Evolutionary conservation across 2,113 vertebrate species (phyloP), one percentile per base, ranked within the genome.

Genomic region (human (Homo sapiens)): DNA sequence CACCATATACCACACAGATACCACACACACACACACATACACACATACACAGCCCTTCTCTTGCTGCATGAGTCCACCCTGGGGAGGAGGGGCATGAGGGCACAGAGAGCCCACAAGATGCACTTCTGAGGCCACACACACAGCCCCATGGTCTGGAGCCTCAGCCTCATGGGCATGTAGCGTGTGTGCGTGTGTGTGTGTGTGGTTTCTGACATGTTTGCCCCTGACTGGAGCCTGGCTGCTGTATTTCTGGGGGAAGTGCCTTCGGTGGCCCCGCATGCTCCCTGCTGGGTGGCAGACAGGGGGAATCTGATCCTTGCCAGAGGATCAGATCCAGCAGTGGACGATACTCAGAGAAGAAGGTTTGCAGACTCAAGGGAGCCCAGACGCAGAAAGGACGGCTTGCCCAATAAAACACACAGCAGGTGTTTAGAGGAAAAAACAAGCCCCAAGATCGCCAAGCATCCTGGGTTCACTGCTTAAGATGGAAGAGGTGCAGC

Each of bases 401-500:
- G 30, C 64, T 48, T 23, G 0, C 18, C 23, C 23, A 7, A 45
- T 30, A 7, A 68, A 89, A 90, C 9, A 1, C 72, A 35, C 8
- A 1, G 10, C 66, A 9, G 38, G 4, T 2, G 5, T 64, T 25
- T 20, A 20, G 50, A 32, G 61, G 61, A 27, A 25, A 45, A 45
- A 45, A 32, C 10, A 32, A 16, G 80, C 30, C 86, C 55, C 2
- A 6, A 16, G 73, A 23, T 17, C 0, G 25, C 80, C 8, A 38
- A 18, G 45, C 4, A 0, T 1, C 0, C 25, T 0, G 17, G 23
- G 35, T 2, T 84, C 35, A 12, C 50, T 0, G 3, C 9, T 25
- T 13, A 1, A 1, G 6, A 17, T 0, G 2, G 61, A 25, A 48
- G 20, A n/a, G 13, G 3, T 2, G 5, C 25, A 0, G 0, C 18